Evolutionary conservation across 2,113 vertebrate genomes (phyloP).

Genomic region (Mesocricetus auratus): DNA sequence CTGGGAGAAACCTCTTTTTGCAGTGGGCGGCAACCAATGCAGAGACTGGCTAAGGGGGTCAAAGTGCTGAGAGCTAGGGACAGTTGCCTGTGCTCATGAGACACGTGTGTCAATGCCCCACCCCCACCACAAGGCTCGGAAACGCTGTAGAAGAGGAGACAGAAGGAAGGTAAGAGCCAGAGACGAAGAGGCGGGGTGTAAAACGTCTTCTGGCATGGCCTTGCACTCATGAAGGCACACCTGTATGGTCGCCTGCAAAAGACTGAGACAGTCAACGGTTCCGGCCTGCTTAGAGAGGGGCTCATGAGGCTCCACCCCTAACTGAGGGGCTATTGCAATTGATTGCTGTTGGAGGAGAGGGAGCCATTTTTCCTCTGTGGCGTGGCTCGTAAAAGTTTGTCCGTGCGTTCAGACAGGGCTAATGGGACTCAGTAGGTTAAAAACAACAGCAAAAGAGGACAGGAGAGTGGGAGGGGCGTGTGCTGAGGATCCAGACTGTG

Average conservation of each 20-base stretch:
- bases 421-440: background rate
- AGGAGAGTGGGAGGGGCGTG: background rate
- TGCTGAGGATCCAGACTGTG: background rate
- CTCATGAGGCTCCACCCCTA: background rate
- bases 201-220: background rate
- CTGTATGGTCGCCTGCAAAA: too few species aligned
- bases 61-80: background rate
- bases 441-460: background rate
- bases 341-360: too few species aligned
- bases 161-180: background rate
- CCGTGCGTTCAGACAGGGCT: background rate
- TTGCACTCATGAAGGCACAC: background rate
- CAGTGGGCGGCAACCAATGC: background rate
- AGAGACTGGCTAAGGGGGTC: background rate
- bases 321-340: background rate
- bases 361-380: background rate
- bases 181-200: too few species aligned
- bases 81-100: too few species aligned
- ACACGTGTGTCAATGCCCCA: background rate
- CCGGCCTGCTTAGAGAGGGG: background rate
- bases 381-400: background rate
- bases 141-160: background rate
- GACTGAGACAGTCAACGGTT: too few species aligned
- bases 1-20: background rate
- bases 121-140: background rate